phyloP scores from a whole-genome alignment of 2,797 vertebrate species.

The Urocyon cinereoargenteus region DNA sequence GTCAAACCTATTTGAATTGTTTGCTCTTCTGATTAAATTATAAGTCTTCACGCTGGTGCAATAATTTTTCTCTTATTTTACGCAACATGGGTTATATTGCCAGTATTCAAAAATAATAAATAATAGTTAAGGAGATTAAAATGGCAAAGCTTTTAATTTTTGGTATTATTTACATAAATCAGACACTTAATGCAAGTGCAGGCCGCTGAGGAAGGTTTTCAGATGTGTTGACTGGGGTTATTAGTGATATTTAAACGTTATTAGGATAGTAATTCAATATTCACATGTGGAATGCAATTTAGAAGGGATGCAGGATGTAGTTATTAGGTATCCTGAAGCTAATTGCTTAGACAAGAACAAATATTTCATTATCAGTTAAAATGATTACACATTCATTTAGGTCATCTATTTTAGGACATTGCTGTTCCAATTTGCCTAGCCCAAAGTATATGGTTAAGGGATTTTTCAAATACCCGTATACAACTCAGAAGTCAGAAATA shows the following conservation, averaged over 20 bases:
- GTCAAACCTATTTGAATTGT: slow-evolving; percentile 31
- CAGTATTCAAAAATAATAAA: slow-evolving; percentile 35
- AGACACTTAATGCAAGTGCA: background rate
- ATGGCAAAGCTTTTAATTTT: slow-evolving; percentile 60
- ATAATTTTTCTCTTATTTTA: slow-evolving; percentile 49
- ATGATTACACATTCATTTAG: slow-evolving; percentile 16
- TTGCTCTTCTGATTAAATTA: slow-evolving; percentile 34
- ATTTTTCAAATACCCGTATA: background rate
- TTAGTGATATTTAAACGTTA: slow-evolving; percentile 54
- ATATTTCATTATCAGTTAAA: slow-evolving; percentile 66
- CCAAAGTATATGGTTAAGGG: background rate
- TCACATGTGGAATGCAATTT: slow-evolving; percentile 50
- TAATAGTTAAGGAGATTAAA: slow-evolving; percentile 66
- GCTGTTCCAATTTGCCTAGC: background rate
- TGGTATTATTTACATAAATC: slow-evolving; percentile 54
- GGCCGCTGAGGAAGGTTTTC: background rate
- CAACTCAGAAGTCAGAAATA: slow-evolving; percentile 33
- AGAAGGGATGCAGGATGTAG: slow-evolving; percentile 39
- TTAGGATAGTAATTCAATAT: slow-evolving; percentile 47
- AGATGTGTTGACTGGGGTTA: background rate
- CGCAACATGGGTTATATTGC: background rate
- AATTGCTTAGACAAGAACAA: slow-evolving; percentile 60
- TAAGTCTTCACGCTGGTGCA: background rate
- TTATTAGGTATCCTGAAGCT: slow-evolving; percentile 62
- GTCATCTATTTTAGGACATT: background rate